Evolutionary conservation across 1,140 invertebrate genomes (phyloP), one percentile per base, ranked within the genome.

Genomic region (Eulimnadia texana): DNA sequence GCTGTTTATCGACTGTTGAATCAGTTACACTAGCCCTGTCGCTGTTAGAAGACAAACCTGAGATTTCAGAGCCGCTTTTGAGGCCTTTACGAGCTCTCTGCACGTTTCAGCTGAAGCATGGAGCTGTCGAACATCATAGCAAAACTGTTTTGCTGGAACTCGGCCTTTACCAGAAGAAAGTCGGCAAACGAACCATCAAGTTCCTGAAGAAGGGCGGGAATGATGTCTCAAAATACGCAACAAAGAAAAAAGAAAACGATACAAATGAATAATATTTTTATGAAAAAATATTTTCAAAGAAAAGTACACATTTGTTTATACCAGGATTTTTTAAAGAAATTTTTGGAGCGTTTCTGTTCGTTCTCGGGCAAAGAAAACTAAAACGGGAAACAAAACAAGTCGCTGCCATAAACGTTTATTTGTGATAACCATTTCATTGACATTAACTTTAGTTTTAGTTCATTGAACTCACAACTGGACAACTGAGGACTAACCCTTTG

Each of bases 121-220:
- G 92, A 51, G 92, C 92, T 28, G 86, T 92, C 0, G 85, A 85
- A 52, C 92, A 95, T 75, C 86, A 94, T 70, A 94, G 90, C 64
- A 94, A 92, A 76, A 88, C 93, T 70, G 90, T 83, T 76, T 76
- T 86, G 63, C 82, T 92, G 33, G 86, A 89, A 73, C 89, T 86
- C 67, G 88, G 89, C 66, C 79, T 80, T 62, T 93, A 91, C 76
- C 84, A 85, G 47, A 89, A 88, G 71, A 76, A 85, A 23, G 84
- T 91, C 67, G 87, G 87, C 9, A 87, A 85, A 74, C 76, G 86
- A 67, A 76, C 89, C 50, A 82, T 82, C 65, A 85, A 75, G 64
- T 73, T 70, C 53, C 65, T 77, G 13, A 64, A 61, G 16, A 62
- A 64, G 50, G 64, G 64, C 50, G 64, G 27, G 13, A 0, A 57